phyloP scores from a whole-genome alignment of 2,797 vertebrate genomes.

The Tadarida brasiliensis region DNA sequence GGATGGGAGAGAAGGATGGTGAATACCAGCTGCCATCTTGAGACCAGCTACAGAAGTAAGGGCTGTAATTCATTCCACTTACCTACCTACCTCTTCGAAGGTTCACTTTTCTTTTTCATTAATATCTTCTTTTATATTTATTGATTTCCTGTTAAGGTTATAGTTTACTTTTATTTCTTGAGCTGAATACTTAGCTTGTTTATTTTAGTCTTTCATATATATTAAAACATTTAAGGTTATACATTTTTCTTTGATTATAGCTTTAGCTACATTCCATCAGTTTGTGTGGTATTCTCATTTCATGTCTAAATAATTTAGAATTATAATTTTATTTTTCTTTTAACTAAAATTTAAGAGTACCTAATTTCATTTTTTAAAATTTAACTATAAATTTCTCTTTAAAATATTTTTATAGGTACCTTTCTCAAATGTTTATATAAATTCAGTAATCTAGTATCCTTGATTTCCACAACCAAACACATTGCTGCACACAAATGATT shows the following conservation, averaged over 20 bases:
- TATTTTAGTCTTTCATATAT: constrained; percentile 40
- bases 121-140: background rate
- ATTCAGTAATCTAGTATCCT: background rate
- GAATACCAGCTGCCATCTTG: background rate
- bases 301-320: background rate
- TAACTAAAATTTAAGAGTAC: constrained; percentile 9
- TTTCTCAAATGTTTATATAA: constrained; percentile 39
- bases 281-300: constrained; percentile 18
- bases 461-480: constrained; percentile 28
- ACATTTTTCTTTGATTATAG: constrained; percentile 25
- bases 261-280: background rate
- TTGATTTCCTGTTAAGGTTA: constrained; percentile 9
- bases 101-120: background rate
- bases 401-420: background rate
- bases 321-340: constrained; percentile 31
- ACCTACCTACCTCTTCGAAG: background rate
- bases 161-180: constrained; percentile 12
- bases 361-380: constrained; percentile 31
- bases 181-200: background rate
- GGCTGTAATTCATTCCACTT: background rate
- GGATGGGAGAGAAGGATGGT: background rate
- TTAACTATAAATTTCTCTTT: background rate
- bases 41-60: background rate
- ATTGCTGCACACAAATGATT: constrained; percentile 34
- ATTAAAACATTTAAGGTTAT: background rate